Percentiles rank a stretch among this genome's conserved stretches.
phyloP scores from a whole-genome alignment of 2,113 vertebrate species.

The Etheostoma spectabile region DNA sequence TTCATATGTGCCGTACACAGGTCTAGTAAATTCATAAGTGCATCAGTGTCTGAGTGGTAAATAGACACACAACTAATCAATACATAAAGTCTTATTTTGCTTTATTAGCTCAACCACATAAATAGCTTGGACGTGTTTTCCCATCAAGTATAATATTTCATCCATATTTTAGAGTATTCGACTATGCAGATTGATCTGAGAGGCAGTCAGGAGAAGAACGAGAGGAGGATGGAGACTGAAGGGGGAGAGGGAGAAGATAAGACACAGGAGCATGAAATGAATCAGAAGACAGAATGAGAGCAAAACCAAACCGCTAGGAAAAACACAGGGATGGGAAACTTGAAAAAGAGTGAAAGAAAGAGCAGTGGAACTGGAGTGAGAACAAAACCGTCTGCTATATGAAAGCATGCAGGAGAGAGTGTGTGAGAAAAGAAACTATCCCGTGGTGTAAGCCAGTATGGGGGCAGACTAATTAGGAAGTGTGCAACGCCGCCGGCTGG shows the following conservation, averaged over 20 bases:
- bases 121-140: background rate
- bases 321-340: slow-evolving; percentile 42
- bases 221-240: slow-evolving; percentile 34
- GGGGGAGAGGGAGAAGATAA: slow-evolving; percentile 28
- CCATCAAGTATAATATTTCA: slow-evolving; percentile 29
- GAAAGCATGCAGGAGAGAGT: slow-evolving; percentile 41
- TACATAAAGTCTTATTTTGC: slow-evolving; percentile 23
- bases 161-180: slow-evolving; percentile 52
- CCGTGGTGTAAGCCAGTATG: slow-evolving; percentile 58
- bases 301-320: slow-evolving; percentile 44
- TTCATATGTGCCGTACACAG: too few species aligned
- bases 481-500: slow-evolving; percentile 55
- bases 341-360: slow-evolving; percentile 28
- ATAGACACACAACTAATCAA: slow-evolving; percentile 27
- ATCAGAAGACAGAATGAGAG: slow-evolving; percentile 62
- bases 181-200: slow-evolving; percentile 37
- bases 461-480: slow-evolving; percentile 74
- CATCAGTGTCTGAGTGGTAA: slow-evolving; percentile 3
- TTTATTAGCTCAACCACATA: slow-evolving; percentile 8
- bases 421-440: slow-evolving; percentile 49
- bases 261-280: slow-evolving; percentile 50
- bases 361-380: slow-evolving; percentile 35
- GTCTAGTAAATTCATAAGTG: background rate
- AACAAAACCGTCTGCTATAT: slow-evolving; percentile 52
- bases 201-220: background rate